phyloP scores from a whole-genome alignment of 2,888 invertebrate genomes.

The Morpho achilles region DNA sequence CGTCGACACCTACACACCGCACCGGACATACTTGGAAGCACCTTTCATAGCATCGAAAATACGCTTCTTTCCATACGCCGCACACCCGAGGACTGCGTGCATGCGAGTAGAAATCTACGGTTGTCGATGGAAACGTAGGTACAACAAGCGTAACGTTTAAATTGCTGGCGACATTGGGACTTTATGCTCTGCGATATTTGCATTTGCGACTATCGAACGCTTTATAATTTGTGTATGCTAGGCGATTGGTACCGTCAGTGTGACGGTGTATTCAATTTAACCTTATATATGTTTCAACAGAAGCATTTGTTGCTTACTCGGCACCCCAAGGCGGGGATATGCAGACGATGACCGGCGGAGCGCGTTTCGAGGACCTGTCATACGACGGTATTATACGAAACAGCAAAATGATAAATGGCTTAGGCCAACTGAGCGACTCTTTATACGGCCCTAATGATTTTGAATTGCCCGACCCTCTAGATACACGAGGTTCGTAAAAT shows the following conservation, averaged over 20 bases:
- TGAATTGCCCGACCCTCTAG: conserved; percentile 78
- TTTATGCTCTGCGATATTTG: conserved; percentile 41
- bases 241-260: conserved; percentile 25
- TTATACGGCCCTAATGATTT: conserved; percentile 83
- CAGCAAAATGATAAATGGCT: conserved; percentile 81
- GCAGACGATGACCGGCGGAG: conserved; percentile 82
- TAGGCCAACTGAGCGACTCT: conserved; percentile 91
- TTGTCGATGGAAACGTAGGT: conserved; percentile 82
- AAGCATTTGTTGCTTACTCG: conserved; percentile 82
- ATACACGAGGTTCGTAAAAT: conserved; percentile 69
- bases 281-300: conserved; percentile 63
- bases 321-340: conserved; percentile 82
- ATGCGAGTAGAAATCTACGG: conserved; percentile 96
- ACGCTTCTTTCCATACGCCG: conserved; percentile 92
- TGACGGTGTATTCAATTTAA: conserved; percentile 47
- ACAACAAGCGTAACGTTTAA: conserved; percentile 37
- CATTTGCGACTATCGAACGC: conserved; percentile 20
- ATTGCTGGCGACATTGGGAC: conserved; percentile 54
- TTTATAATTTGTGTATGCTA: conserved; percentile 14
- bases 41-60: conserved; percentile 92
- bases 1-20: conserved; percentile 86
- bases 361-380: conserved; percentile 86
- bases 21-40: conserved; percentile 85
- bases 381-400: conserved; percentile 85
- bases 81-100: conserved; percentile 92